Base-by-base conservation (phyloP, 2,888 invertebrate species). In the Ochropleura plecta region DNA sequence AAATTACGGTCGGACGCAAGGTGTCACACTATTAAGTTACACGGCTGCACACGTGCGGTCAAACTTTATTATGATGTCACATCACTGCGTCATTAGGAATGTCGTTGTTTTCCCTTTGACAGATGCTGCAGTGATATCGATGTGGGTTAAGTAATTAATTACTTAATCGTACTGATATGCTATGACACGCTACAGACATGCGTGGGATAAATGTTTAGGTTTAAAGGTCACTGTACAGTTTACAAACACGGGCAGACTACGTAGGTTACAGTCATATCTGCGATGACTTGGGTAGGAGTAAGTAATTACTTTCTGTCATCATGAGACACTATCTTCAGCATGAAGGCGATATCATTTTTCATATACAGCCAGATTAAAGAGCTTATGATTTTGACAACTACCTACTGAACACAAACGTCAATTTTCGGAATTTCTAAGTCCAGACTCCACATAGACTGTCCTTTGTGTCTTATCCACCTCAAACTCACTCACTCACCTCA, bases 171-270 rank as follows among this genome's bases (percentile, higher is more conserved):
- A 64, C 51, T 71, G 46, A 75, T 81, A 76, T 71, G 49, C 71
- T 78, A 76, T 64, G 53, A 76, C 82, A 73, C 64, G 60, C n/a
- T 57, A 6, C n/a, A 55, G 72, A 70, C 82, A 82, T 75, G 82
- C 82, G 79, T 70, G 59, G 51, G 72, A 79, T 57, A 57, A 57
- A 67, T 78, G 78, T 72, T 81, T 63, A 48, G 60, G 69, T 74
- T 75, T 79, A 82, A 79, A 82, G 75, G 74, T 79, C 69, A 67
- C 16, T 63, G 18, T 14, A 20, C 53, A 71, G 71, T 76, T 63
- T 57, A 73, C 68, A 76, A 74, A 81, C 57, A 70, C 51, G 46
- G 55, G 20, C 66, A 40, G 49, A 49, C 60, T 72, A 51, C 78
- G 66, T 78, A 67, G 49, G 20, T 51, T 66, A 44, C 62, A 49